These are phyloP conservation scores for Aspidiotus destructor DNA, from an alignment of 2,888 invertebrate species.

Conservation along the genomic window DNA sequence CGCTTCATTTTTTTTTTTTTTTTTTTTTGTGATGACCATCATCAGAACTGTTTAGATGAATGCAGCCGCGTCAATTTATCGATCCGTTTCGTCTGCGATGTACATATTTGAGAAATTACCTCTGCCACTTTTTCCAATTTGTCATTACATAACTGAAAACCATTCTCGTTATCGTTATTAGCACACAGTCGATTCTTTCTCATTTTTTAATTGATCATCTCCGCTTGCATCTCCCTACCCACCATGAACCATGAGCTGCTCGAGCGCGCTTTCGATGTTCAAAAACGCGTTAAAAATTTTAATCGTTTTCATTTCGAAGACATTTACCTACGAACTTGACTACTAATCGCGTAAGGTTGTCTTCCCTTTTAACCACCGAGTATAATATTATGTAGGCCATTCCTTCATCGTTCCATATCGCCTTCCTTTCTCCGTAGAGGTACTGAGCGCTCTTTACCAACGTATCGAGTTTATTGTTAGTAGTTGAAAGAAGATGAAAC, in stretches of 20 bases:
- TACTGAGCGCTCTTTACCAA: no score
- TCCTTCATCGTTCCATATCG: no score
- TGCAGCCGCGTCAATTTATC: conserved; percentile 2
- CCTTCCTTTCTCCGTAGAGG: no score
- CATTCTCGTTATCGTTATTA: background rate
- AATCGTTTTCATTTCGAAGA: background rate
- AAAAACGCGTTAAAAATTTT: conserved; percentile 1
- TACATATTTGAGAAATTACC: conserved; percentile 1
- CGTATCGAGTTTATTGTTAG: no score
- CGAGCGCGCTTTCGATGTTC: background rate
- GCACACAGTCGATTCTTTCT: background rate
- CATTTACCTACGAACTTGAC: background rate
- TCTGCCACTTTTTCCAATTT: conserved; percentile 4
- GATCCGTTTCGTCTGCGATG: background rate
- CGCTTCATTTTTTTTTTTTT: no score
- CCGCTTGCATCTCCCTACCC: background rate
- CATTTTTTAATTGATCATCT: background rate
- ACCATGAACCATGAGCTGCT: no score
- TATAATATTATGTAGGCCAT: no score
- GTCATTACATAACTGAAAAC: conserved; percentile 2
- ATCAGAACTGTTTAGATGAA: background rate
- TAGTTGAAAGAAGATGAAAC: no score
- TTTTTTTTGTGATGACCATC: no score
- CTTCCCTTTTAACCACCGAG: background rate
- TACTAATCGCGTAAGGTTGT: background rate